phyloP scores from a whole-genome alignment of 2,113 vertebrate genomes.

The Urocitellus parryii region DNA sequence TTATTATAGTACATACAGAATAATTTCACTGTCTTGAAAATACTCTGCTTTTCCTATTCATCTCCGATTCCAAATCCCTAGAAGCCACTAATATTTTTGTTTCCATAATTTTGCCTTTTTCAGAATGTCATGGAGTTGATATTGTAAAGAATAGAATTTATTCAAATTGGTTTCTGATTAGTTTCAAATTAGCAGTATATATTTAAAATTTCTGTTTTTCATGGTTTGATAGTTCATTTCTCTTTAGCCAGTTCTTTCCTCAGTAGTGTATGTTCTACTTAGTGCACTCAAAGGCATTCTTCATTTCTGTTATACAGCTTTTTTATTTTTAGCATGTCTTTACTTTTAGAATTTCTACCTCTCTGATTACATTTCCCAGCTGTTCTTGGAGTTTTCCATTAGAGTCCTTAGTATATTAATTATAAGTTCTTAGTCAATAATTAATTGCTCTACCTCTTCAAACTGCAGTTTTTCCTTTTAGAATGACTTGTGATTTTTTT shows the following conservation, averaged over 20 bases:
- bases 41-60: not conserved
- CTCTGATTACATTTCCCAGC: not conserved
- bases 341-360: not conserved
- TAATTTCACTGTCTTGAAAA: not conserved
- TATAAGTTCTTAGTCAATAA: not conserved
- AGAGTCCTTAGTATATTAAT: not conserved
- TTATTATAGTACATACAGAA: not conserved
- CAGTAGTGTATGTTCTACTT: not conserved
- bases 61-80: not conserved
- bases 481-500: not conserved
- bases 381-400: not conserved
- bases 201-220: not conserved
- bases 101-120: not conserved
- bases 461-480: not conserved
- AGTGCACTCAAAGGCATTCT: not conserved
- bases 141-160: not conserved
- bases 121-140: not conserved
- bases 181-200: not conserved
- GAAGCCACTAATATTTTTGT: not conserved
- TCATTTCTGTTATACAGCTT: not conserved
- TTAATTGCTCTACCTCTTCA: not conserved
- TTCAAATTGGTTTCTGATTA: not conserved
- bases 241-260: not conserved
- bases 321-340: not conserved
- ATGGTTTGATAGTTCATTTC: not conserved